Evolutionary conservation across 1,140 invertebrate genomes (phyloP).

Genomic region (Megathymus violae): DNA sequence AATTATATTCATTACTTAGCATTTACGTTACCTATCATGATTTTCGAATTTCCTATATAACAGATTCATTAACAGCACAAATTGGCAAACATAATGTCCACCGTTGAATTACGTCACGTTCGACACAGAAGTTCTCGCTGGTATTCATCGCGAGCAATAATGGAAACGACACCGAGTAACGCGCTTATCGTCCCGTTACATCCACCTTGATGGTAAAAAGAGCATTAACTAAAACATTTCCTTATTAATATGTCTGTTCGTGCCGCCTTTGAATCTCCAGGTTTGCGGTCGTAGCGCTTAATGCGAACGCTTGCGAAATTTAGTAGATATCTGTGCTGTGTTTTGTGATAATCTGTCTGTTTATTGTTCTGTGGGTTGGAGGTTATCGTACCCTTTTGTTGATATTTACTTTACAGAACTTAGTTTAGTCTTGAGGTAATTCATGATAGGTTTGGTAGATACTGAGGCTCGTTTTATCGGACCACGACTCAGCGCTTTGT

Average conservation of each 20-base stretch:
- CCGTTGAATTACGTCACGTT: too few relatives aligned
- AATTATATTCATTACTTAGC: too few relatives aligned
- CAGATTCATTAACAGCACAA: too few relatives aligned
- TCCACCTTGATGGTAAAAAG: slow-evolving; percentile 28
- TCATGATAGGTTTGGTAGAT: slow-evolving; percentile 12
- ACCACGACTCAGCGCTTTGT: not conserved
- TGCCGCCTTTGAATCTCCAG: slow-evolving; percentile 22
- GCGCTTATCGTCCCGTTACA: slow-evolving; percentile 14
- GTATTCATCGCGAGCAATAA: not conserved
- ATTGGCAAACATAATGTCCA: too few relatives aligned
- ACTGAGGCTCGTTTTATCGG: not conserved
- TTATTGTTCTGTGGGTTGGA: slow-evolving; percentile 33
- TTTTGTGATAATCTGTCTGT: slow-evolving; percentile 33
- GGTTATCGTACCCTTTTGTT: slow-evolving; percentile 31
- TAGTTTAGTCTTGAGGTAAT: slow-evolving; percentile 23
- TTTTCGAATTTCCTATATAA: too few relatives aligned
- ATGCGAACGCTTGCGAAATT: slow-evolving; percentile 30
- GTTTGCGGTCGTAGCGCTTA: slow-evolving; percentile 11
- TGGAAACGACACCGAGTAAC: slow-evolving; percentile 22
- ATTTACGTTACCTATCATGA: too few relatives aligned
- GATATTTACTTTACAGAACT: slow-evolving; percentile 22
- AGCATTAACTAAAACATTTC: slow-evolving; percentile 37
- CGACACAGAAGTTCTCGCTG: too few relatives aligned
- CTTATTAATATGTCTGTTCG: slow-evolving; percentile 32
- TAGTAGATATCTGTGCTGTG: slow-evolving; percentile 26